Evolutionary conservation across 2,888 invertebrate species (phyloP).

Genomic region (Epinotia nisella): DNA sequence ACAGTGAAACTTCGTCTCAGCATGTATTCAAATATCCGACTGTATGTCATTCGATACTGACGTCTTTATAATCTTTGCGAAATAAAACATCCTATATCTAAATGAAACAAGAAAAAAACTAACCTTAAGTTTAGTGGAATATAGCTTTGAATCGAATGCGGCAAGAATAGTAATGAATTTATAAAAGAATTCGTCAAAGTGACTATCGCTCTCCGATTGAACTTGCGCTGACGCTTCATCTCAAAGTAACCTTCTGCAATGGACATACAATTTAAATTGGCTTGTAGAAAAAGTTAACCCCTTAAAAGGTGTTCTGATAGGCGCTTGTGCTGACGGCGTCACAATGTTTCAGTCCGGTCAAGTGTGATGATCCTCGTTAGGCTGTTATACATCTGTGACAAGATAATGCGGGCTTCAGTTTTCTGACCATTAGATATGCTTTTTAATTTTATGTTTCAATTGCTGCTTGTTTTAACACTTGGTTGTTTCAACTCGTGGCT

Average conservation of each 20-base stretch:
- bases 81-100: constrained; percentile 52
- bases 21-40: constrained; percentile 71
- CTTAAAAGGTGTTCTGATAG: constrained; percentile 67
- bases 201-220: constrained; percentile 71
- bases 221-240: constrained; percentile 56
- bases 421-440: constrained; percentile 46
- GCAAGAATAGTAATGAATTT: constrained; percentile 50
- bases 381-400: constrained; percentile 69
- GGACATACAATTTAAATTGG: constrained; percentile 50
- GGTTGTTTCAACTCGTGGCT: background rate
- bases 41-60: constrained; percentile 80
- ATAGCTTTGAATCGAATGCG: constrained; percentile 44
- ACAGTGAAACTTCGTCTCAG: constrained; percentile 78
- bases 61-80: constrained; percentile 72
- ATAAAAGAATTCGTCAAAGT: constrained; percentile 76
- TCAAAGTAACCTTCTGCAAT: constrained; percentile 48
- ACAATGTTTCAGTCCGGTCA: constrained; percentile 75
- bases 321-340: constrained; percentile 74
- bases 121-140: constrained; percentile 45
- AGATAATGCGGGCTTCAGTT: constrained; percentile 64
- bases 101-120: constrained; percentile 46
- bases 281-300: constrained; percentile 53
- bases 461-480: constrained; percentile 26
- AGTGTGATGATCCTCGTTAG: constrained; percentile 79
- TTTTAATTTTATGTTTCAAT: constrained; percentile 42